Conservation (phyloP, 2,797 vertebrate species). For the Spea hammondii region DNA sequence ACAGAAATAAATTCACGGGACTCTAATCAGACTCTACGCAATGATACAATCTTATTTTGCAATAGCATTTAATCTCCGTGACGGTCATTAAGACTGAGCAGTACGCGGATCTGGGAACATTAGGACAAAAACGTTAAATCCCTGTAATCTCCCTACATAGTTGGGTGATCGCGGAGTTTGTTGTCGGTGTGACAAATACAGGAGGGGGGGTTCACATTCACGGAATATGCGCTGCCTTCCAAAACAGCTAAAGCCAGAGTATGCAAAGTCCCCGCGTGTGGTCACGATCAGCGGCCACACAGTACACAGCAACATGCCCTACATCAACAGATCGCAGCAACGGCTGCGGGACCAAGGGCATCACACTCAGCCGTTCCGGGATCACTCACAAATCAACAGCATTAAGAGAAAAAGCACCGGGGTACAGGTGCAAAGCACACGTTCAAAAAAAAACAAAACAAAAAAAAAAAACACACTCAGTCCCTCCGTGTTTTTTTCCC, state of each 20-base stretch:
- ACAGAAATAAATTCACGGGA: no score
- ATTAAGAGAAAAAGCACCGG: neutral
- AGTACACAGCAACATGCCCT: no score
- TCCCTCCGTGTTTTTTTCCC: neutral
- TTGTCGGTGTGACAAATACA: neutral
- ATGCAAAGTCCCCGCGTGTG: no score
- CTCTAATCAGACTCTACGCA: no score
- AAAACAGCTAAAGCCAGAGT: neutral
- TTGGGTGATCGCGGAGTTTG: neutral
- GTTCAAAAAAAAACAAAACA: no score
- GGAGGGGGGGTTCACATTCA: neutral
- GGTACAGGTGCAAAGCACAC: constrained; percentile 22
- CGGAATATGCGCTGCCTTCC: neutral
- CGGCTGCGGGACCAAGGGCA: neutral
- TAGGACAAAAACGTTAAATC: constrained; percentile 1
- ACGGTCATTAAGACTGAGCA: constrained; percentile 7
- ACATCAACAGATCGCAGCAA: neutral
- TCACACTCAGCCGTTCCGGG: neutral
- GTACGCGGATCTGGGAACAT: constrained; percentile 1
- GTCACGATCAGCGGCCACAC: no score
- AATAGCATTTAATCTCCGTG: neutral
- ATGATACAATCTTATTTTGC: neutral
- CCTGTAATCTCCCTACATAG: neutral
- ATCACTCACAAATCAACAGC: neutral
- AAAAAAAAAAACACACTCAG: neutral